These are phyloP conservation scores for Intellagama lesueurii DNA, from an alignment of 2,797 vertebrate genomes.

Conservation along the genomic window DNA sequence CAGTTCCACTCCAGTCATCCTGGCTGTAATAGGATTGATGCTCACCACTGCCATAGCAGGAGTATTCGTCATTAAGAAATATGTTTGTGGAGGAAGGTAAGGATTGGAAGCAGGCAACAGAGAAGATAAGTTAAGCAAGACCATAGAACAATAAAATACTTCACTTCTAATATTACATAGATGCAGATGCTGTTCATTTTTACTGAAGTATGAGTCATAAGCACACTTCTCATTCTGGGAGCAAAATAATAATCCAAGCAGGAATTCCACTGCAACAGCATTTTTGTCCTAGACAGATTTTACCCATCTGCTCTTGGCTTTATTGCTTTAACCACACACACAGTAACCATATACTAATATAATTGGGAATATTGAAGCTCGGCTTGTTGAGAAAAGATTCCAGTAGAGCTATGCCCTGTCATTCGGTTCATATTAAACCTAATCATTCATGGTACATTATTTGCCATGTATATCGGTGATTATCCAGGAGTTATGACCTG, in stretches of 20 bases:
- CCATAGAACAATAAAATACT: neutral
- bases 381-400: neutral
- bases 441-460: too few species aligned
- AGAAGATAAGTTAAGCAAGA: neutral
- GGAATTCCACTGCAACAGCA: neutral
- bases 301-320: neutral
- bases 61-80: slow-evolving; percentile 90
- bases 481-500: neutral
- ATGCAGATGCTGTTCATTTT: neutral
- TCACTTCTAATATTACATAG: neutral
- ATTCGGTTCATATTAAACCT: neutral
- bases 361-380: too few species aligned
- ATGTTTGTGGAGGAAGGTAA: slow-evolving; percentile 93
- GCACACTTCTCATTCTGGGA: neutral
- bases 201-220: neutral
- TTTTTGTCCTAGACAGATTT: neutral
- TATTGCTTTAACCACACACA: neutral
- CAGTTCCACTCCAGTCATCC: slow-evolving; percentile 81
- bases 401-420: neutral
- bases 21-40: slow-evolving; percentile 84
- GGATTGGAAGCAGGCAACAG: slow-evolving; percentile 37
- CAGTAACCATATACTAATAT: neutral
- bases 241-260: neutral
- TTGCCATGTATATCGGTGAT: too few species aligned
- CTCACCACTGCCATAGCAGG: slow-evolving; percentile 81